Evolutionary conservation across 2,113 vertebrate species (phyloP).

Genomic region (Epinephelus cyanopodus): DNA sequence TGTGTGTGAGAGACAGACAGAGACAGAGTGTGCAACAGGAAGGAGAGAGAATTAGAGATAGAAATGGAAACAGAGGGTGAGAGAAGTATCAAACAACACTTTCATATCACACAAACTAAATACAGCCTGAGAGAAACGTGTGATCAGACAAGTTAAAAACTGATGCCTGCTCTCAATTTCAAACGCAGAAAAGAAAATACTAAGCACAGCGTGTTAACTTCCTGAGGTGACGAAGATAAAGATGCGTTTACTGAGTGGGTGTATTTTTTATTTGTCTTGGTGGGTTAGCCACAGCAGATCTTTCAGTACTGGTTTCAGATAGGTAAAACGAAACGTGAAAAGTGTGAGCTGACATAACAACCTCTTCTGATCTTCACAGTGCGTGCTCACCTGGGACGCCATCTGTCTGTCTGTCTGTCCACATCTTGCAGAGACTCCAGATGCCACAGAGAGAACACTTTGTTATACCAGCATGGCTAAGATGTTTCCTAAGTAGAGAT

Average conservation of each 20-base stretch:
- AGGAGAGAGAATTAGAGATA: slow-evolving; percentile 18
- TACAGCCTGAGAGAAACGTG: slow-evolving; percentile 25
- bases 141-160: slow-evolving; percentile 14
- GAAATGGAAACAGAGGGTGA: slow-evolving; percentile 45
- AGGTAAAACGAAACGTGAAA: slow-evolving; percentile 28
- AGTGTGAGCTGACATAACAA: background rate
- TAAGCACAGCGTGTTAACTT: slow-evolving; percentile 12
- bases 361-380: slow-evolving; percentile 4
- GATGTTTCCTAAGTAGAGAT: background rate
- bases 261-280: slow-evolving; percentile 28
- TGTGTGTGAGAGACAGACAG: slow-evolving; percentile 2
- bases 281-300: slow-evolving; percentile 36
- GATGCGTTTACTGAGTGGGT: slow-evolving; percentile 40
- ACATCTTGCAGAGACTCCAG: slow-evolving; percentile 47
- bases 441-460: slow-evolving; percentile 24
- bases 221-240: slow-evolving; percentile 35
- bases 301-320: slow-evolving; percentile 40
- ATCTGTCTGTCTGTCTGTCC: slow-evolving; percentile 27
- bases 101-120: background rate
- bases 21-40: slow-evolving; percentile 13
- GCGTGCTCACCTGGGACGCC: slow-evolving; percentile 33
- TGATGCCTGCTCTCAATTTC: background rate
- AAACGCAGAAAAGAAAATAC: background rate
- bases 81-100: slow-evolving; percentile 31
- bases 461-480: background rate